These are phyloP conservation scores for Drosophila nigromelanica DNA, from an alignment of 1,140 invertebrate species.

Conservation along the genomic window DNA sequence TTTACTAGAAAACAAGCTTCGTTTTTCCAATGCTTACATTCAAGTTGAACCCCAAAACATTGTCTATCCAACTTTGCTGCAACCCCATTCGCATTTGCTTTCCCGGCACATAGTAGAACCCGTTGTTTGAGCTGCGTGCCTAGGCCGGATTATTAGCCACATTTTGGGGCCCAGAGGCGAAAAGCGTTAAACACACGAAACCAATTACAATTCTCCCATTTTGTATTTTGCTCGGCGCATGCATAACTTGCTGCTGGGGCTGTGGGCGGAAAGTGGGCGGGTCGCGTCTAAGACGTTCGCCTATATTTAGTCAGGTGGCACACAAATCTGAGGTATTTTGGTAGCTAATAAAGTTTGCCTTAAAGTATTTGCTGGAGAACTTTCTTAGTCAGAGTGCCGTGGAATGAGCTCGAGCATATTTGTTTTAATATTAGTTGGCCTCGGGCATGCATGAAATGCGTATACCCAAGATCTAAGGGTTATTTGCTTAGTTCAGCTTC, in stretches of 20 bases:
- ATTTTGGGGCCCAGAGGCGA: conserved; percentile 48
- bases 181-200: conserved; percentile 79
- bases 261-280: neutral
- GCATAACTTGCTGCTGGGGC: conserved; percentile 18
- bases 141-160: conserved; percentile 60
- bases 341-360: conserved; percentile 78
- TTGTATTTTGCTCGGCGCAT: conserved; percentile 27
- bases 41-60: neutral
- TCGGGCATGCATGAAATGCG: conserved; percentile 61
- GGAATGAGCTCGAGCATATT: conserved; percentile 54
- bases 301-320: conserved; percentile 30
- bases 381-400: conserved; percentile 30
- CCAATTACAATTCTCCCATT: conserved; percentile 68
- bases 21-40: conserved; percentile 12
- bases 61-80: neutral
- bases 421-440: conserved; percentile 78
- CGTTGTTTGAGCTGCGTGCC: conserved; percentile 60
- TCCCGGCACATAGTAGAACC: conserved; percentile 8
- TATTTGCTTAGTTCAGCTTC: conserved; percentile 67
- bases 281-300: conserved; percentile 3
- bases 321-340: conserved; percentile 79
- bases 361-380: conserved; percentile 73
- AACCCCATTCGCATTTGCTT: conserved; percentile 13
- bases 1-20: too few relatives aligned
- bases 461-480: conserved; percentile 45